phyloP scores from a whole-genome alignment of 2,797 vertebrate genomes.

The Danio albolineatus region DNA sequence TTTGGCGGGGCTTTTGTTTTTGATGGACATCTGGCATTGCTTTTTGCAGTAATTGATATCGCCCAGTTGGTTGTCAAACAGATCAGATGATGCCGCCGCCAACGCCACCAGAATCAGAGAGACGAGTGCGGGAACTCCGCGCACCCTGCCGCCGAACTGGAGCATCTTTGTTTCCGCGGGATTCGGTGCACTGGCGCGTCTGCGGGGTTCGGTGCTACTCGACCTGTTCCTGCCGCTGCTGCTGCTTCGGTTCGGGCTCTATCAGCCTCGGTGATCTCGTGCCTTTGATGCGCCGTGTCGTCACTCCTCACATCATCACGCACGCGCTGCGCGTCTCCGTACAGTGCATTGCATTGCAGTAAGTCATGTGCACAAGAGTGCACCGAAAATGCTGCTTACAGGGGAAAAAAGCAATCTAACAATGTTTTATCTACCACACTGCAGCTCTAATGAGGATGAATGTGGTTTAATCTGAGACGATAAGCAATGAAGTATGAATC shows the following conservation, averaged over 20 bases:
- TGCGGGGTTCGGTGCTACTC: slow-evolving; percentile 85
- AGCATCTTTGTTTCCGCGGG: slow-evolving; percentile 71
- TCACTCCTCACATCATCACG: slow-evolving; percentile 73
- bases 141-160: slow-evolving; percentile 71
- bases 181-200: slow-evolving; percentile 71
- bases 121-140: slow-evolving; percentile 74
- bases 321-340: slow-evolving; percentile 56
- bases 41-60: slow-evolving; percentile 91
- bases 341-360: slow-evolving; percentile 42
- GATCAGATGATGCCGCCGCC: slow-evolving; percentile 77
- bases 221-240: slow-evolving; percentile 73
- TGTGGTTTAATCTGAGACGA: not conserved
- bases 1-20: slow-evolving; percentile 81
- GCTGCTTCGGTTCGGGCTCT: slow-evolving; percentile 82
- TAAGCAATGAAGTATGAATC: too few relatives aligned
- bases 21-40: slow-evolving; percentile 86
- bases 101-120: slow-evolving; percentile 75
- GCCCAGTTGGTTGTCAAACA: slow-evolving; percentile 88
- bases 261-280: slow-evolving; percentile 72
- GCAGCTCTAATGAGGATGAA: not conserved
- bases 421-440: not conserved
- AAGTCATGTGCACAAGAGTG: not conserved
- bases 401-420: not conserved
- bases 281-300: slow-evolving; percentile 68
- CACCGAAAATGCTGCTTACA: not conserved